Conservation (phyloP, 2,888 invertebrate genomes). For the Caenorhabditis virilis region DNA sequence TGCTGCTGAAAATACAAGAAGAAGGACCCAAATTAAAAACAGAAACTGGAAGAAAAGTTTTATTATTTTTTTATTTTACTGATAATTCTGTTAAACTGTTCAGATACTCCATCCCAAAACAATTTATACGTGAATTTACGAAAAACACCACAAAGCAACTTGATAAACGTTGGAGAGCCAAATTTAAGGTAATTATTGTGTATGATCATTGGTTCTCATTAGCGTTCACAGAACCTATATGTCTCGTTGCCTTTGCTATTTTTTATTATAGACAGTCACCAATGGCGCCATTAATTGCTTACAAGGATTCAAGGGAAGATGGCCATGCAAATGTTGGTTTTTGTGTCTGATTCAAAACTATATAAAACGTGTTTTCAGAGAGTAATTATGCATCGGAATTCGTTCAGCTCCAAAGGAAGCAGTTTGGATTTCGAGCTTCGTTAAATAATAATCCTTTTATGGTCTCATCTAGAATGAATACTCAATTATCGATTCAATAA, state of each 20-base stretch:
- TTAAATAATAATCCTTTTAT: too few species aligned
- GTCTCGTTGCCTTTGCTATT: constrained; percentile 18
- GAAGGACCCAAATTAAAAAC: background rate
- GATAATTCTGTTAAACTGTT: background rate
- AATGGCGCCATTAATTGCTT: constrained; percentile 38
- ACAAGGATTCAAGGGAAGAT: constrained; percentile 40
- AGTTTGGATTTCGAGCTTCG: constrained; percentile 34
- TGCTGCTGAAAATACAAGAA: constrained; percentile 12
- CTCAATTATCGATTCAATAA: too few species aligned
- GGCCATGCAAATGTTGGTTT: constrained; percentile 35
- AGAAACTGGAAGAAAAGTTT: constrained; percentile 15
- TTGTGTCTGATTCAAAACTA: background rate
- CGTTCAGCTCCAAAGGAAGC: constrained; percentile 21
- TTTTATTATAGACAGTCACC: constrained; percentile 32
- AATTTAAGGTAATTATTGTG: constrained; percentile 22
- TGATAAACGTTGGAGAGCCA: constrained; percentile 33
- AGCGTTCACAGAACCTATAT: too few species aligned
- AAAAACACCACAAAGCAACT: constrained; percentile 6
- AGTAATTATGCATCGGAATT: constrained; percentile 26
- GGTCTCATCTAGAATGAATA: too few species aligned
- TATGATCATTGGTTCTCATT: background rate
- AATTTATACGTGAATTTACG: constrained; percentile 30
- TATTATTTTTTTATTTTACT: background rate
- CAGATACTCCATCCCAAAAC: constrained; percentile 5
- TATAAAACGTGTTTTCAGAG: constrained; percentile 19